Evolutionary conservation across 2,888 invertebrate species (phyloP), one percentile per base, ranked within the genome.

Genomic region (Hirtodrosophila alboralis): DNA sequence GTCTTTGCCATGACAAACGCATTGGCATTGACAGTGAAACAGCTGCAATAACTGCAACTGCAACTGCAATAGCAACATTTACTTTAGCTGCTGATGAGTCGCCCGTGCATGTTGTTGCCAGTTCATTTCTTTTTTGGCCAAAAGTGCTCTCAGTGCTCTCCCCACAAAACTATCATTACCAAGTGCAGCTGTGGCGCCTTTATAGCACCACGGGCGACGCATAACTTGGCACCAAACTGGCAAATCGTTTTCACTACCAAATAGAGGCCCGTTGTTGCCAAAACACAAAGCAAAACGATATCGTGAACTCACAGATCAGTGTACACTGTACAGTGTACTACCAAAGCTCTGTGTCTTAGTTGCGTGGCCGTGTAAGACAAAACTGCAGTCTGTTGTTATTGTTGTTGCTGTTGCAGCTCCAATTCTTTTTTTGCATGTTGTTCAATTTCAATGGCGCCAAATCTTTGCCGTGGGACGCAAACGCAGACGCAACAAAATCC

Each of bases 161-260:
- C 33, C 30, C 28, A 36, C 48, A 48, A 30, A 16, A 18, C 18
- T 18, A 45, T 18, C 34, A 23, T 23, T 41, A 41, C 28, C 41
- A 34, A 38, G 9, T 28, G 40, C 51, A 53, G 49, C 67, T 73
- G 64, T 47, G 57, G 72, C 69, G 63, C 70, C 66, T 52, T 40
- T 48, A 6, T 10, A 26, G 58, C 49, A 66, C 74, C 72, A 62
- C 44, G 41, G 67, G 81, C 78, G 70, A 84, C 81, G 84, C 81
- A 84, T 84, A 79, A 77, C 79, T 79, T 79, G 81, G 78, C 79
- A 79, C 84, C 81, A 71, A 74, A 58, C 81, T 79, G 79, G 79
- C 79, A 79, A 79, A 79, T 79, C 79, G 79, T 79, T 79, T 77
- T 75, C 83, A 81, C 77, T 84, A 68, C 79, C 79, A 79, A 79